Base-by-base conservation (phyloP, 2,888 invertebrate genomes). In the Nematopogon swammerdamellus region DNA sequence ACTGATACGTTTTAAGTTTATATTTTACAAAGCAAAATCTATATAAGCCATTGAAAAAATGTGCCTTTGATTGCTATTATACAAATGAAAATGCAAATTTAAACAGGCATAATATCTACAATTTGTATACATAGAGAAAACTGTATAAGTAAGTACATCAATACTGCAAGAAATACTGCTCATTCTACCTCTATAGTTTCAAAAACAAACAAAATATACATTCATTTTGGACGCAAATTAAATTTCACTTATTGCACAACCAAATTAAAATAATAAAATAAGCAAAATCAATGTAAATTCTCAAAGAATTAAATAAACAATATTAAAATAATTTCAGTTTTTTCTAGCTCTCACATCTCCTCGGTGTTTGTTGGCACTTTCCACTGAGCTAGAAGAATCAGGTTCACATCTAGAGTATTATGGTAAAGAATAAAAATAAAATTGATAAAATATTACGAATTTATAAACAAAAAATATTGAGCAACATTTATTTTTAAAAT, bases 231-330 rank as follows among this genome's bases (percentile, higher is more conserved):
- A 77, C 77, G 77, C 72, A 77, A 77, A 73, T 66, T 62, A 69
- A 36, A 71, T 76, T 76, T 67, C 68, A 66, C 59, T 64, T 79
- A 77, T 77, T 77, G 77, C 77, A 79, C 77, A 67, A 63, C 61
- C 60, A 62, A 60, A 57, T 59, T 58, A 58, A 61, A 59, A 57
- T 57, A n/a, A 56, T 11, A 3, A n/a, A 58, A 46, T 46, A 46
- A n/a, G 46, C 3, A 25, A 10, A 20, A 46, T 8, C 8, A 25
- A 4, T 25, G 4, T 25, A 25, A 25, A 25, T 25, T 25, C 25
- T 25, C 25, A 25, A 25, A 25, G 25, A 25, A 25, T 25, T 25
- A 25, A 25, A 25, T 25, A 25, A 25, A 25, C 8, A 25, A 25
- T n/a, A n/a, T n/a, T n/a, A 25, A 6, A 25, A 6, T 8, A 25